phyloP scores from a whole-genome alignment of 2,113 vertebrate species.

The Potamarius usumacintae region DNA sequence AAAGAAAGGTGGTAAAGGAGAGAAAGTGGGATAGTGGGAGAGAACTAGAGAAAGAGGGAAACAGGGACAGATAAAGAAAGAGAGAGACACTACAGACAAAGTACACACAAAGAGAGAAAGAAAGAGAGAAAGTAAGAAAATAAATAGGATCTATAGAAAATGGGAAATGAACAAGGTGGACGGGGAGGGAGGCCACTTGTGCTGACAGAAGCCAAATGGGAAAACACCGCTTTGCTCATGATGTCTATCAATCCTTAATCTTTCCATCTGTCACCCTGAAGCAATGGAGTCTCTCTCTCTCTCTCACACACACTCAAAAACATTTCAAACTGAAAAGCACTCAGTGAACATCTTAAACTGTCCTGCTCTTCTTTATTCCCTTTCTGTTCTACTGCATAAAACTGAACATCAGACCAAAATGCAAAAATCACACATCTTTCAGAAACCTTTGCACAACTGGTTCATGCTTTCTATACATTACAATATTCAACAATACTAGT shows the following conservation, averaged over 20 bases:
- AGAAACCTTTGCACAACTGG: not conserved
- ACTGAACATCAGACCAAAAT: not conserved
- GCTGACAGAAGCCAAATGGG: conserved; percentile 26
- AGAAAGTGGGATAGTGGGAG: not conserved
- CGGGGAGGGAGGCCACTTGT: conserved; percentile 18
- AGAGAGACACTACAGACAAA: not conserved
- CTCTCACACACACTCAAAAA: not conserved
- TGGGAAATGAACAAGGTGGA: not conserved
- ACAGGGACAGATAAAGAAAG: not conserved
- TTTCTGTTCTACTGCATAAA: not conserved
- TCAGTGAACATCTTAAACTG: too few relatives aligned
- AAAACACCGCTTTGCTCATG: not conserved
- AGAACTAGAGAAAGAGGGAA: not conserved
- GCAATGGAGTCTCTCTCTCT: not conserved
- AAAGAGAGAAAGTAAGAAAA: not conserved
- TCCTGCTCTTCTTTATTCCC: not conserved
- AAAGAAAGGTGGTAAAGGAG: too few relatives aligned
- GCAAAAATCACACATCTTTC: not conserved
- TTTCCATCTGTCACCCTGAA: conserved; percentile 50
- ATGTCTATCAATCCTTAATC: conserved; percentile 46
- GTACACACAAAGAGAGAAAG: not conserved
- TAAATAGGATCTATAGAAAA: not conserved
- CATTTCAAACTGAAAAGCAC: not conserved
- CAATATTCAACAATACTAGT: too few relatives aligned
- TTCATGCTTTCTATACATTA: not conserved